Conservation (phyloP, 2,888 invertebrate species). For the Hemicrepidius hirtus region DNA sequence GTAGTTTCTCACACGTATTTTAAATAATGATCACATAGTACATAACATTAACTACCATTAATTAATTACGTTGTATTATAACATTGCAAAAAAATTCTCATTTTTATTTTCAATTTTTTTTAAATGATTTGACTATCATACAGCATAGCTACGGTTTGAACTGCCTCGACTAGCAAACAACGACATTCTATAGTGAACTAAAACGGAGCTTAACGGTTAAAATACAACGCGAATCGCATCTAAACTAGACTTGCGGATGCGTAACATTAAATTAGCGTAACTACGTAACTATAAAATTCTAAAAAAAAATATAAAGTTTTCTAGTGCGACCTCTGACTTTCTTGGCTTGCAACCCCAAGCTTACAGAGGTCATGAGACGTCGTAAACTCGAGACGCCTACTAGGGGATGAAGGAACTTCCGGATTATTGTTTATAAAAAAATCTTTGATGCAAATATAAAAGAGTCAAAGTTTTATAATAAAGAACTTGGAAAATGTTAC, state of each 20-base stretch:
- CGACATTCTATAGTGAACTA: conserved; percentile 43
- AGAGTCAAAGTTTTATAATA: too few species aligned
- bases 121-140: background rate
- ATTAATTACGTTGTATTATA: too few species aligned
- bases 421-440: too few species aligned
- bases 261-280: conserved; percentile 46
- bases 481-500: too few species aligned
- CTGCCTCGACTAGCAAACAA: conserved; percentile 37
- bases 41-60: background rate
- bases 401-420: too few species aligned
- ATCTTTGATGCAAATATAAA: too few species aligned
- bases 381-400: too few species aligned
- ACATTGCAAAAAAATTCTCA: too few species aligned
- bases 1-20: conserved; percentile 13
- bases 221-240: conserved; percentile 44
- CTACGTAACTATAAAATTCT: conserved; percentile 40
- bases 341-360: too few species aligned
- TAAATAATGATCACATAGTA: conserved; percentile 14
- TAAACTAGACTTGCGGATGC: conserved; percentile 38
- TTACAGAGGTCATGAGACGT: too few species aligned
- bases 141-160: conserved; percentile 3
- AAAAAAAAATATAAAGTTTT: background rate
- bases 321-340: too few species aligned
- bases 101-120: background rate
- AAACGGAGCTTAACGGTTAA: conserved; percentile 51